Base-by-base conservation (phyloP, 2,888 invertebrate genomes). In the Malachius bipustulatus region DNA sequence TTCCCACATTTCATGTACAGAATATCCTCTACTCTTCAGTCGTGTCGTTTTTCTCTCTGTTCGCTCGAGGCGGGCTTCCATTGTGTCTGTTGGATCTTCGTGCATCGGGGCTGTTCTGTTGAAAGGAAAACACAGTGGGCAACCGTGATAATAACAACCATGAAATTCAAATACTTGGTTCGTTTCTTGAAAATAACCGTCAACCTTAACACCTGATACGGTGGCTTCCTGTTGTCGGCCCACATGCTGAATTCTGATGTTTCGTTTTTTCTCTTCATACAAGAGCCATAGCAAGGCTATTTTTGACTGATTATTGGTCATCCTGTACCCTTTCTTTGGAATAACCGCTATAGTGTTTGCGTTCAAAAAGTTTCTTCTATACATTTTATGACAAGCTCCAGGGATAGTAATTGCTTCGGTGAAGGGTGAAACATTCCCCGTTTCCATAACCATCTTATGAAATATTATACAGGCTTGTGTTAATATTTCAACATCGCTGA, bases 51-150 rank as follows among this genome's bases (percentile, higher is more conserved):
- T 44, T 3, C 30, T 19, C 27, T 30, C 14, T 3, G 40, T 40
- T 14, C 31, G 14, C 16, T 45, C 38, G 16, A 35, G 36, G 3
- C 43, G 30, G 1, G n/a, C 8, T n/a, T 39, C 13, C 6, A 42
- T 6, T 1, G 40, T 40, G 9, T 34, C 35, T 1, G 8, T 14
- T 6, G 36, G 33, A 15, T 39, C 11, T 6, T 39, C 36, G 14
- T 16, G 14, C 26, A 32, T 4, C 3, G 41, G 26, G 37, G 39
- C 47, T 44, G 34, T 54, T 53, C 35, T 44, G 50, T 6, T 50
- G 43, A 16, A 30, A 54, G 0, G 54, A 51, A 26, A 55, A 53
- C 1, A 54, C 30, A 1, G 44, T 47, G 40, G 50, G 48, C 2
- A 52, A 1, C 42, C 47, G 15, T 47, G 42, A 2, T 10, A 42